These are phyloP conservation scores for Amblyteles armatorius DNA, from an alignment of 2,888 invertebrate species.

Conservation along the genomic window DNA sequence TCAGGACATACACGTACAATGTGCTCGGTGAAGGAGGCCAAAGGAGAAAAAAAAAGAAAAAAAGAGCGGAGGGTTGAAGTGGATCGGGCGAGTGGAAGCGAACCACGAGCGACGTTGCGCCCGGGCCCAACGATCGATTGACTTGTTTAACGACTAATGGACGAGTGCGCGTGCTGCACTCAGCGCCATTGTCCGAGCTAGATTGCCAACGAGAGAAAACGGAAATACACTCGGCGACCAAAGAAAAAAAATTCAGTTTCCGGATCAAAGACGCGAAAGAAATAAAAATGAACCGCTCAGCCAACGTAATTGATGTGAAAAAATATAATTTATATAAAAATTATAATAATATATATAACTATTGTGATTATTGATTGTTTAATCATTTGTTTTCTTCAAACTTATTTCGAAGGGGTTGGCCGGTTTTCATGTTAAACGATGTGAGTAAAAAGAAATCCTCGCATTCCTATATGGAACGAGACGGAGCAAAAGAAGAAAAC, in stretches of 20 bases:
- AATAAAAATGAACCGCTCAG: not conserved
- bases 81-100: slow-evolving; percentile 32
- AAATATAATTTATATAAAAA: no score
- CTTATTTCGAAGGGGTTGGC: not conserved
- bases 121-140: slow-evolving; percentile 73
- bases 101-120: slow-evolving; percentile 53
- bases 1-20: slow-evolving; percentile 22
- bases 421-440: not conserved
- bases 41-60: slow-evolving; percentile 5
- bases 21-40: slow-evolving; percentile 25
- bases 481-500: slow-evolving; percentile 14
- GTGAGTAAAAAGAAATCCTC: slow-evolving; percentile 2
- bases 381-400: not conserved
- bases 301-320: no score
- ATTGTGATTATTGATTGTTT: not conserved
- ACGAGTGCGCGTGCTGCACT: slow-evolving; percentile 69
- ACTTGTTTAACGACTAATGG: slow-evolving; percentile 77
- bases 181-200: slow-evolving; percentile 74
- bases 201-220: slow-evolving; percentile 13
- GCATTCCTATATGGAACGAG: slow-evolving; percentile 12
- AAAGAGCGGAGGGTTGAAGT: slow-evolving; percentile 16
- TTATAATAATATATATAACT: no score
- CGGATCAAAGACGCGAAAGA: not conserved
- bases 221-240: not conserved
- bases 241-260: not conserved